Conservation (phyloP, 2,113 vertebrate genomes). For the Pagrus major region DNA sequence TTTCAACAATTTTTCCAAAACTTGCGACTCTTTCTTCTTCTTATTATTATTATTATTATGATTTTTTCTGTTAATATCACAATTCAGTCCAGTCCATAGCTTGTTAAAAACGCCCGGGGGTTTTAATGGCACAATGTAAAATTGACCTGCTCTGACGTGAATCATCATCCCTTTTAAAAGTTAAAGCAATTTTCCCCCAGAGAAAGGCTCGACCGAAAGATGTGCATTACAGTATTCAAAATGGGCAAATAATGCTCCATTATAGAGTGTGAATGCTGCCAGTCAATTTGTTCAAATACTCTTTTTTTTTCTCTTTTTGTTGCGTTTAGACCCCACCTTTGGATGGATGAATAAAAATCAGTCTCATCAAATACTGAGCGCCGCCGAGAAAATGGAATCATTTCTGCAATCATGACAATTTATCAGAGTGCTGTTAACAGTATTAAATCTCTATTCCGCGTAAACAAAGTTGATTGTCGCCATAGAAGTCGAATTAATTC, state of each 20-base stretch:
- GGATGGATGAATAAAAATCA: conserved; percentile 98
- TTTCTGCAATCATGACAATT: conserved; percentile 99
- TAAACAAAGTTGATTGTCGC: conserved; percentile 95
- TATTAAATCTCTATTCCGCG: conserved; percentile 97
- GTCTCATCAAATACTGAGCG: conserved; percentile 95
- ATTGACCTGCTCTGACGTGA: conserved; percentile 94
- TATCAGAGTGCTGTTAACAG: conserved; percentile 96
- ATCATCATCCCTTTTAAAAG: conserved; percentile 97
- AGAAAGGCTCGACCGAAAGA: conserved; percentile 94
- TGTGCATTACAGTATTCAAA: conserved; percentile 99
- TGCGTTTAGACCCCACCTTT: conserved; percentile 95
- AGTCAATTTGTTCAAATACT: conserved; percentile 98
- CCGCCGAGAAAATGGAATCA: conserved; percentile 95
- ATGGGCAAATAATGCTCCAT: conserved; percentile 99
- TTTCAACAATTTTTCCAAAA: conserved; percentile 23
- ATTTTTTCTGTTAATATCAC: conserved; percentile 81
- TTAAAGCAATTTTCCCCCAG: conserved; percentile 99
- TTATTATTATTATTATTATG: background rate
- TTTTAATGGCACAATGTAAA: conserved; percentile 95
- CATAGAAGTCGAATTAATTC: conserved; percentile 70
- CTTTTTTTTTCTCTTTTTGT: conserved; percentile 84
- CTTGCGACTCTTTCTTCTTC: background rate
- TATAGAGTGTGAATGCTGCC: conserved; percentile 97
- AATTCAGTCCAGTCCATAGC: conserved; percentile 89
- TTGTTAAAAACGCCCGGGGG: conserved; percentile 96